Evolutionary conservation across 2,888 invertebrate species (phyloP).

Genomic region (Agrotis segetum): DNA sequence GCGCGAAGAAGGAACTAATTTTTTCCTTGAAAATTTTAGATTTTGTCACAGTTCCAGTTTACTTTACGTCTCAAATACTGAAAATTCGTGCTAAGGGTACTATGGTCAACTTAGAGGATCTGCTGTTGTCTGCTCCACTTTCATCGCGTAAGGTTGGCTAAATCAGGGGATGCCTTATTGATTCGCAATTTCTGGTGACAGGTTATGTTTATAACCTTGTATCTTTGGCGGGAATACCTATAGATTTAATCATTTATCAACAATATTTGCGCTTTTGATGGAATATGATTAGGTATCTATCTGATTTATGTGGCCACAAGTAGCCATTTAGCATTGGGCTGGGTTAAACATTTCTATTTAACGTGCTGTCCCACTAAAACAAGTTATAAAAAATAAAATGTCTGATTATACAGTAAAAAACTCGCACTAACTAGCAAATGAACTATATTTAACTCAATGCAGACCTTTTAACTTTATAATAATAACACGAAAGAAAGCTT

Average conservation of each 20-base stretch:
- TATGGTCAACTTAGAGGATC: slow-evolving; percentile 47
- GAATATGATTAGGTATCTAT: no score
- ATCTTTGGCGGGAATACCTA: neutral
- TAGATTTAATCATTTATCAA: neutral
- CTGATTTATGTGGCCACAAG: no score
- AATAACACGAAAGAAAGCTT: neutral
- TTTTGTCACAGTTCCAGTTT: no score
- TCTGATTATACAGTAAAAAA: neutral
- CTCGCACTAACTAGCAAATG: no score
- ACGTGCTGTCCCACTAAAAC: no score
- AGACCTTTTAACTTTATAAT: neutral
- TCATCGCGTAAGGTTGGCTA: slow-evolving; percentile 37
- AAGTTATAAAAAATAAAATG: no score
- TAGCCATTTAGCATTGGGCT: no score
- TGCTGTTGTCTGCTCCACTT: slow-evolving; percentile 50
- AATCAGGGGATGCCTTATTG: slow-evolving; percentile 33
- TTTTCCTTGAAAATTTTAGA: no score
- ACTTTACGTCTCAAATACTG: no score
- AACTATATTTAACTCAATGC: neutral
- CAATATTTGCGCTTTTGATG: neutral
- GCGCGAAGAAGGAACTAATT: no score
- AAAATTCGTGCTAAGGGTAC: no score
- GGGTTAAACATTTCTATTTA: no score
- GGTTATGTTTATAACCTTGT: slow-evolving; percentile 19
- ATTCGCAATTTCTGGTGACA: slow-evolving; percentile 39